Conservation (phyloP, 1,140 invertebrate genomes). For the Stenopsyche tienmushanensis region DNA sequence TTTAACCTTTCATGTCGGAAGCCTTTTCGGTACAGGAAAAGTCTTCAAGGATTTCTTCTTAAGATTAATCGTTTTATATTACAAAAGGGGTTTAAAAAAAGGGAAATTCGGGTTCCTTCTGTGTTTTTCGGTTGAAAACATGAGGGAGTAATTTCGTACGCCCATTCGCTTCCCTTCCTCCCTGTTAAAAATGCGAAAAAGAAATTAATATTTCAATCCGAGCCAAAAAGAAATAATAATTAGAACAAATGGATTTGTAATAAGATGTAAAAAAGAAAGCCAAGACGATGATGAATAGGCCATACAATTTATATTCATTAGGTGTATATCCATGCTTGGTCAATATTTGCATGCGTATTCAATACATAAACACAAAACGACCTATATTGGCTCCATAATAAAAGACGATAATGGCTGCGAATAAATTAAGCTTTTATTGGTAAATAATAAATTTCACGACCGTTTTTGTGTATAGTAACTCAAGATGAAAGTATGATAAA, state of each 20-base stretch:
- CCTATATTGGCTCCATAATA: no score
- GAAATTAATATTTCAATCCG: slow-evolving; percentile 1
- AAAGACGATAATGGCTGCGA: background rate
- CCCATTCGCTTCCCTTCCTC: background rate
- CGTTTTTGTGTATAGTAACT: no score
- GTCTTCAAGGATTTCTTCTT: slow-evolving; percentile 23
- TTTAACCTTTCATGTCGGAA: slow-evolving; percentile 33
- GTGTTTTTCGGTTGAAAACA: background rate
- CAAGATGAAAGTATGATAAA: background rate
- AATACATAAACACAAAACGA: no score
- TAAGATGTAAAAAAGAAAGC: no score
- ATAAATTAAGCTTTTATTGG: background rate
- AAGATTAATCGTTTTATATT: slow-evolving; percentile 31
- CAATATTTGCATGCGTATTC: no score
- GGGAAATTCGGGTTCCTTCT: slow-evolving; percentile 2
- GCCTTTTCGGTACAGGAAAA: slow-evolving; percentile 15
- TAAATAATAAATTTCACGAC: background rate
- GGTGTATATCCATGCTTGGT: background rate
- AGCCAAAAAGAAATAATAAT: slow-evolving; percentile 13
- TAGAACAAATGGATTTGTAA: slow-evolving; percentile 21
- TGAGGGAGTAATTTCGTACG: background rate
- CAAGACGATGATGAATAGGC: no score
- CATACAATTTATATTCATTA: background rate
- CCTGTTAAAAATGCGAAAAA: background rate
- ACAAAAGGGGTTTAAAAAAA: slow-evolving; percentile 21